phyloP scores from a whole-genome alignment of 2,113 vertebrate genomes.

The Pipa parva region DNA sequence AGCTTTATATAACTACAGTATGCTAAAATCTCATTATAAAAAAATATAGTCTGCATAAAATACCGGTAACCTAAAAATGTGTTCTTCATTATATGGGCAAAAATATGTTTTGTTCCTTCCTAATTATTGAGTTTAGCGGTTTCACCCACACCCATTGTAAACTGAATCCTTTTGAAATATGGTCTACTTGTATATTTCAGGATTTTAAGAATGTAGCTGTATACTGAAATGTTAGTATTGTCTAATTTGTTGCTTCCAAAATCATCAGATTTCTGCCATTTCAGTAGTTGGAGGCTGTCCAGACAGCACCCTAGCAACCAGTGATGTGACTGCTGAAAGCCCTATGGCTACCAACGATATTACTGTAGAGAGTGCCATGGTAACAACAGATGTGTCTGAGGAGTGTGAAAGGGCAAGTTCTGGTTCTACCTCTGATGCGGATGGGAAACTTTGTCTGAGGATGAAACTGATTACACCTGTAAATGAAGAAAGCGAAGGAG shows the following conservation, averaged over 20 bases:
- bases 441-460: constrained; percentile 79
- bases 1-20: too few species aligned
- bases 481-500: constrained; percentile 74
- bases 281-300: constrained; percentile 74
- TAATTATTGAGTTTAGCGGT: too few species aligned
- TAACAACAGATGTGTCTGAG: constrained; percentile 63
- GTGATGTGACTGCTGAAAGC: constrained; percentile 36
- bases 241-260: neutral
- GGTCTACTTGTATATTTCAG: too few species aligned
- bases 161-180: too few species aligned
- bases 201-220: too few species aligned
- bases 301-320: constrained; percentile 56
- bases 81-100: too few species aligned
- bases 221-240: neutral
- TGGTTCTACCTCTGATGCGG: constrained; percentile 46
- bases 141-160: too few species aligned
- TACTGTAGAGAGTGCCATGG: constrained; percentile 69
- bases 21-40: too few species aligned
- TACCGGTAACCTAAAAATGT: too few species aligned
- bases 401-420: constrained; percentile 57
- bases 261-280: constrained; percentile 41
- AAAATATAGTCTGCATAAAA: too few species aligned
- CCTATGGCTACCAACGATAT: constrained; percentile 56
- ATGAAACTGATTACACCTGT: constrained; percentile 87
- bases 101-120: too few species aligned